Percentiles rank a stretch among this genome's conserved stretches.
Conservation (phyloP, 2,113 vertebrate genomes). For the Camelus bactrianus region DNA sequence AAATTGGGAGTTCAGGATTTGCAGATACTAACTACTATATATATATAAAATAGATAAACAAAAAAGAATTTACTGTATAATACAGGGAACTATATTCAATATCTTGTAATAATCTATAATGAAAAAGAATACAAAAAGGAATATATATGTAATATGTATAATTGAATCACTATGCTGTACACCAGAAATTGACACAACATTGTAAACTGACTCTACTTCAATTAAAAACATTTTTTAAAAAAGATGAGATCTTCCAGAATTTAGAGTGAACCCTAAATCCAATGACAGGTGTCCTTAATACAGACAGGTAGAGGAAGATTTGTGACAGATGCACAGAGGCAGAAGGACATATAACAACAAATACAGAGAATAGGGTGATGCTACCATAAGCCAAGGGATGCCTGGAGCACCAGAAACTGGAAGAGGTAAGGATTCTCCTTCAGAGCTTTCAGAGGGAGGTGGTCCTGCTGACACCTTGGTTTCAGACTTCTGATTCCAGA, state of each 20-base stretch:
- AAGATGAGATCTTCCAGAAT: constrained; percentile 10
- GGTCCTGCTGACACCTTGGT: not conserved
- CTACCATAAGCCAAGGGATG: not conserved
- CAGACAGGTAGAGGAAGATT: not conserved
- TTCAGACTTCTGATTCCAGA: not conserved
- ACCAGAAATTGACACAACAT: no score
- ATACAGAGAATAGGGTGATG: not conserved
- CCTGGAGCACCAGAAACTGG: not conserved
- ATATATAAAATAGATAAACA: no score
- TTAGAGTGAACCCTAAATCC: not conserved
- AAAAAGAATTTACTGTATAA: no score
- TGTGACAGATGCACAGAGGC: not conserved
- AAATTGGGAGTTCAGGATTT: no score
- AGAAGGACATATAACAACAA: not conserved
- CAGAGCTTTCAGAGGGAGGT: not conserved
- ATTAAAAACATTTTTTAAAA: no score
- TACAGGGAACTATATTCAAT: no score
- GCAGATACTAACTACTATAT: no score
- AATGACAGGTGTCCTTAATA: not conserved
- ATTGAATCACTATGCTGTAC: no score
- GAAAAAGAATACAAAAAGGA: no score
- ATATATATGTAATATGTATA: no score
- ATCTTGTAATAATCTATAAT: no score
- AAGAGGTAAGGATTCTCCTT: not conserved
- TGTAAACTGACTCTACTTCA: no score